A percentile compares a stretch with the other conserved stretches of the same genome.
These are phyloP conservation scores for Rostratula benghalensis DNA, from an alignment of 2,113 vertebrate species.

Conservation along the genomic window DNA sequence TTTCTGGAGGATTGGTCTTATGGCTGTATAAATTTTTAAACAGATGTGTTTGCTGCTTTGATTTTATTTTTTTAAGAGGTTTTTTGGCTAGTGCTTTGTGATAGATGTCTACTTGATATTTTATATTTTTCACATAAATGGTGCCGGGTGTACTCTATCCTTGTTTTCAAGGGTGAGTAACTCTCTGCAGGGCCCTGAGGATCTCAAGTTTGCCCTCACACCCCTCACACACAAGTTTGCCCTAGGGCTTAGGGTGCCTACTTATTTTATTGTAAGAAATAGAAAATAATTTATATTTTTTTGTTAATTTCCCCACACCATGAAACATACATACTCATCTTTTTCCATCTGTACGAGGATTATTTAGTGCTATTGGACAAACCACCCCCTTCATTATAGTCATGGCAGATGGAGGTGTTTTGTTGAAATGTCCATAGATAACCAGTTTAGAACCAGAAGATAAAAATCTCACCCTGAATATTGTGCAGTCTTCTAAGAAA, in stretches of 20 bases:
- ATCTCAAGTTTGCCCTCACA: neutral
- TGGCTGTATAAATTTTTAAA: neutral
- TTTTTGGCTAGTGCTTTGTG: neutral
- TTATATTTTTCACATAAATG: neutral
- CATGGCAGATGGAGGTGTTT: neutral
- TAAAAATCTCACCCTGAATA: neutral
- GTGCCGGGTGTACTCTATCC: neutral
- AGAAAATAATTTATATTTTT: neutral
- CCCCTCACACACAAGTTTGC: too few relatives aligned
- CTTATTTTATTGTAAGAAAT: neutral
- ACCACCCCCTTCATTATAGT: neutral
- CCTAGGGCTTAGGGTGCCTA: too few relatives aligned
- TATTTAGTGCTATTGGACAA: neutral
- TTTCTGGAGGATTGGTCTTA: neutral
- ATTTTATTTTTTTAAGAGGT: too few relatives aligned
- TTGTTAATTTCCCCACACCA: neutral
- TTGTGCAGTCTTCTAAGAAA: neutral
- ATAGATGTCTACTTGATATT: neutral
- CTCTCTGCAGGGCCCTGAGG: neutral
- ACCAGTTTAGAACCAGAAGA: neutral
- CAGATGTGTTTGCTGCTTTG: neutral
- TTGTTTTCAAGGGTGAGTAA: neutral
- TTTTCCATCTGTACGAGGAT: neutral
- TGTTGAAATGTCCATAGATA: neutral
- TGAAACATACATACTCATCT: neutral